phyloP scores from a whole-genome alignment of 1,140 invertebrate species.

The Hypothenemus hampei region DNA sequence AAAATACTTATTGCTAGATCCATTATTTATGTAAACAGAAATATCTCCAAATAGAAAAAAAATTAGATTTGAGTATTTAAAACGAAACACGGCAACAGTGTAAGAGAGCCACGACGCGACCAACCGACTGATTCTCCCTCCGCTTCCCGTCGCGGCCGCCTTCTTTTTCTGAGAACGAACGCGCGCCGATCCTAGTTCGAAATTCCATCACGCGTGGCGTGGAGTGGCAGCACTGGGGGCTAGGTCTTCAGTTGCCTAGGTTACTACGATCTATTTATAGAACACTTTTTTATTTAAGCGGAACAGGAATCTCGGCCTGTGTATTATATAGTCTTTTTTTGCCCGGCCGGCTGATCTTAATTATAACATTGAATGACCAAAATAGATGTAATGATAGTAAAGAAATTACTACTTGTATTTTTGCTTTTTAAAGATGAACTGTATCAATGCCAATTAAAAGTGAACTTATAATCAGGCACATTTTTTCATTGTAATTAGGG shows the following conservation, averaged over 20 bases:
- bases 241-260: conserved; percentile 18
- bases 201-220: conserved; percentile 33
- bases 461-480: too few species aligned
- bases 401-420: too few species aligned
- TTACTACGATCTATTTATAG: conserved; percentile 30
- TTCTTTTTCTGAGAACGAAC: conserved; percentile 5
- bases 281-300: conserved; percentile 10
- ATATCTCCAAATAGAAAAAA: too few species aligned
- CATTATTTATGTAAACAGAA: too few species aligned
- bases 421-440: too few species aligned
- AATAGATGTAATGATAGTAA: conserved; percentile 10
- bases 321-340: conserved; percentile 10
- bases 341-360: conserved; percentile 1
- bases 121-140: neutral
- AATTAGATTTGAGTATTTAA: neutral
- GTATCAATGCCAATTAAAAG: too few species aligned
- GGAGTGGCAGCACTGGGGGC: conserved; percentile 32
- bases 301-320: neutral
- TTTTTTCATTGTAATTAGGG: too few species aligned
- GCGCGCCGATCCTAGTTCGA: conserved; percentile 22
- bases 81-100: neutral
- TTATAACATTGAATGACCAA: conserved; percentile 23
- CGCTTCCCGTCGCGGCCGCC: neutral
- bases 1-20: too few species aligned
- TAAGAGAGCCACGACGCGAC: neutral